A percentile compares a stretch with the other conserved stretches of the same genome.
These are phyloP conservation scores for Acanthococcus lagerstroemiae DNA, from an alignment of 2,888 invertebrate species.

Conservation along the genomic window DNA sequence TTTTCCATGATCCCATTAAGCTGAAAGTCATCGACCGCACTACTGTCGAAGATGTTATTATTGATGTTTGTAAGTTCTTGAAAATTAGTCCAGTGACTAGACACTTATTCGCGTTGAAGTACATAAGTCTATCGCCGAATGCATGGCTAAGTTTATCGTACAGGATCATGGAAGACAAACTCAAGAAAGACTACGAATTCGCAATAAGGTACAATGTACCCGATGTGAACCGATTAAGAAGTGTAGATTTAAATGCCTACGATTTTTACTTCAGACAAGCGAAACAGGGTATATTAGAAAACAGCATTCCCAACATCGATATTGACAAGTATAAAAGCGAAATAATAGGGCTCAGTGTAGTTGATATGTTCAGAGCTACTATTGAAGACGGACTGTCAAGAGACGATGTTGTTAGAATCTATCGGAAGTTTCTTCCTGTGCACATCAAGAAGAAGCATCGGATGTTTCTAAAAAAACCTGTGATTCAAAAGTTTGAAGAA, in stretches of 20 bases:
- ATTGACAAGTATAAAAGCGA: constrained; percentile 68
- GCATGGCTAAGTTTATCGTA: constrained; percentile 56
- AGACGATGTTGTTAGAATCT: constrained; percentile 63
- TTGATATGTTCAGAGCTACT: constrained; percentile 77
- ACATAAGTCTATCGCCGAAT: constrained; percentile 46
- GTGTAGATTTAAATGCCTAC: constrained; percentile 63
- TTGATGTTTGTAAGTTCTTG: constrained; percentile 57
- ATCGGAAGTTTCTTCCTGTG: constrained; percentile 73
- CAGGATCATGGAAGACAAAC: constrained; percentile 47
- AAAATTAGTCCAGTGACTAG: constrained; percentile 65
- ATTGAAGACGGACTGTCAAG: constrained; percentile 59
- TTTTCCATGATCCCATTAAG: no score
- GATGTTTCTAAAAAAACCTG: constrained; percentile 64
- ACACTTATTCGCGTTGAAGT: constrained; percentile 64
- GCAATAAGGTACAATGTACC: constrained; percentile 70
- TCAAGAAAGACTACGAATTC: constrained; percentile 53
- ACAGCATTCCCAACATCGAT: constrained; percentile 65
- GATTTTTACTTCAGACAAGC: constrained; percentile 81
- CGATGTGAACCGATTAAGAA: constrained; percentile 51
- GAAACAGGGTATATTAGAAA: constrained; percentile 66
- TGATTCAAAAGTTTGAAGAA: constrained; percentile 54
- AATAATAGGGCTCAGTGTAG: constrained; percentile 71
- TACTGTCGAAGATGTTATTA: constrained; percentile 61
- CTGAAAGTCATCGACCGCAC: no score
- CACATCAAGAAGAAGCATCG: constrained; percentile 60